Evolutionary conservation across 2,113 vertebrate species (phyloP).

Genomic region (Myodes glareolus): DNA sequence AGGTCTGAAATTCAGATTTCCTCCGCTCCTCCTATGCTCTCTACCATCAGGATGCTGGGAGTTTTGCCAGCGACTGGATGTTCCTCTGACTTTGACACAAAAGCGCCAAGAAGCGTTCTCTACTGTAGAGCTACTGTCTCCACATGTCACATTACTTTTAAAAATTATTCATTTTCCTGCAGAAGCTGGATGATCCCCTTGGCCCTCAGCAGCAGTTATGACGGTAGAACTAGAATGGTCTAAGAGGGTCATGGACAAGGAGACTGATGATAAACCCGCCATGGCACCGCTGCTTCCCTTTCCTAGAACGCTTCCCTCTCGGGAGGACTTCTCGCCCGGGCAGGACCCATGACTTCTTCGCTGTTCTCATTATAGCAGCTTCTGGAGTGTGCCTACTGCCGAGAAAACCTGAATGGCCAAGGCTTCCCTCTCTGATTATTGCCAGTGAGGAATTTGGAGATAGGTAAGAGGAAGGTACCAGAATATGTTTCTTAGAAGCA

Average conservation of each 20-base stretch:
- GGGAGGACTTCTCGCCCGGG: background rate
- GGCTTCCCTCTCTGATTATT: constrained; percentile 6
- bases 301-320: background rate
- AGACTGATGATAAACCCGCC: background rate
- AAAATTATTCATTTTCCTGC: background rate
- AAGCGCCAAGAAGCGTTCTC: background rate
- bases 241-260: background rate
- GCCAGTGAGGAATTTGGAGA: constrained; percentile 25
- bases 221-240: background rate
- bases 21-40: background rate
- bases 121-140: background rate
- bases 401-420: no score
- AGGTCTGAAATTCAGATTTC: constrained; percentile 20
- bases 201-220: background rate
- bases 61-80: background rate
- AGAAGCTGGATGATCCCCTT: background rate
- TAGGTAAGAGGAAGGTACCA: background rate
- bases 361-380: background rate
- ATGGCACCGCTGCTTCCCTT: background rate
- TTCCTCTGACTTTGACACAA: constrained; percentile 48
- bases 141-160: background rate
- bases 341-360: background rate
- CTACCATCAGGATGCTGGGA: background rate
- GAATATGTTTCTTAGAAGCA: constrained; percentile 9
- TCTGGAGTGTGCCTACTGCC: background rate